Percentiles rank a stretch among this genome's conserved stretches.
phyloP scores from a whole-genome alignment of 2,888 invertebrate species.

The Mesorhabditis sp. region DNA sequence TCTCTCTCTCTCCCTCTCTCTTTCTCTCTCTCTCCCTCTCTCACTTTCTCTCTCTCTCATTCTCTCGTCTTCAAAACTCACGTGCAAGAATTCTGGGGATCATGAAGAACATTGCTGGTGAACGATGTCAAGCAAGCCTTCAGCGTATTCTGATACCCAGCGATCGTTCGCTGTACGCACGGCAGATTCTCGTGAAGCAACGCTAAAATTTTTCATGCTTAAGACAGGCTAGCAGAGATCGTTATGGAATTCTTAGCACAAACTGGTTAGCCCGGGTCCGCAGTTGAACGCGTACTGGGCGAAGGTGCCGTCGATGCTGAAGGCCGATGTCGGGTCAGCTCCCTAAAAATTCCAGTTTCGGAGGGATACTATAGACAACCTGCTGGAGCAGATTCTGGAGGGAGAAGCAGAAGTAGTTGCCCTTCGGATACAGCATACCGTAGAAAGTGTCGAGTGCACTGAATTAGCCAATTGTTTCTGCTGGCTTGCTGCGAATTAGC shows the following conservation, averaged over 20 bases:
- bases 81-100: not conserved
- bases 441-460: not conserved
- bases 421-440: not conserved
- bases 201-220: not conserved
- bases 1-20: too few species aligned
- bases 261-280: conserved; percentile 2
- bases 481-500: too few species aligned
- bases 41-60: too few species aligned
- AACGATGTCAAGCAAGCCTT: not conserved
- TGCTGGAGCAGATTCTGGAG: not conserved
- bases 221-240: not conserved
- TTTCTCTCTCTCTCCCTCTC: too few species aligned
- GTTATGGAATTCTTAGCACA: not conserved
- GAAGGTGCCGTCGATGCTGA: not conserved
- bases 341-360: not conserved
- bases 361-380: not conserved
- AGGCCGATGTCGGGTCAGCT: conserved; percentile 5
- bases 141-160: conserved; percentile 6
- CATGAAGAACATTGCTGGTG: not conserved
- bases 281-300: not conserved
- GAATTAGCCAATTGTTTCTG: not conserved
- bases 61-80: not conserved
- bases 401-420: not conserved
- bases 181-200: not conserved
- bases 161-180: not conserved